Conservation (phyloP, 2,888 invertebrate species). For the Lithosia quadra region DNA sequence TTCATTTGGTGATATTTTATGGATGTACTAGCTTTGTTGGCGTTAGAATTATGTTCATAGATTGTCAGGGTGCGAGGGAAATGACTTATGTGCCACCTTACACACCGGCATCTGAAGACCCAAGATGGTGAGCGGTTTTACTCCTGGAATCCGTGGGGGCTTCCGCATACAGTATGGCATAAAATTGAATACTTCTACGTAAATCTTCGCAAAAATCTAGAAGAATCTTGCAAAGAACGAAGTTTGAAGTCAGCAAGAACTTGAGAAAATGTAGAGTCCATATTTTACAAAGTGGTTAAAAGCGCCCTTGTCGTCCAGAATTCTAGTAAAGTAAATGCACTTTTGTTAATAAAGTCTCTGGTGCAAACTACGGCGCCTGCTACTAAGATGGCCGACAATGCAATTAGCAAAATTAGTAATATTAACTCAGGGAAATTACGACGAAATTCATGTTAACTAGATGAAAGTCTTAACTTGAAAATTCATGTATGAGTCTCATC, state of each 20-base stretch:
- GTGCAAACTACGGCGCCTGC: constrained; percentile 30
- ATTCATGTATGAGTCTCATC: background rate
- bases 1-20: constrained; percentile 1
- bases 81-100: too few relatives aligned
- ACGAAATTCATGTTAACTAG: background rate
- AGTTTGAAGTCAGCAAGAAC: too few relatives aligned
- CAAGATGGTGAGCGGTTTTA: too few relatives aligned
- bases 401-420: constrained; percentile 30
- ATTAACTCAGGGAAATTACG: background rate
- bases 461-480: background rate
- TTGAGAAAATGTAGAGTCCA: too few relatives aligned
- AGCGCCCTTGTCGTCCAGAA: background rate
- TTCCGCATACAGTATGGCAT: too few relatives aligned
- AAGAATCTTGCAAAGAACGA: too few relatives aligned
- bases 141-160: too few relatives aligned
- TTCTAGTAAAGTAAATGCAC: constrained; percentile 10
- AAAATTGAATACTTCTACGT: too few relatives aligned
- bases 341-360: constrained; percentile 35
- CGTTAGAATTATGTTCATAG: background rate
- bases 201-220: too few relatives aligned
- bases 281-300: background rate
- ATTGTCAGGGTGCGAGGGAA: too few relatives aligned
- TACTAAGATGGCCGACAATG: constrained; percentile 29
- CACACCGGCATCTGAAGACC: too few relatives aligned
- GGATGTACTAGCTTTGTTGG: background rate